These are phyloP conservation scores for Pundamilia nyererei DNA, from an alignment of 2,113 vertebrate species.

Conservation along the genomic window DNA sequence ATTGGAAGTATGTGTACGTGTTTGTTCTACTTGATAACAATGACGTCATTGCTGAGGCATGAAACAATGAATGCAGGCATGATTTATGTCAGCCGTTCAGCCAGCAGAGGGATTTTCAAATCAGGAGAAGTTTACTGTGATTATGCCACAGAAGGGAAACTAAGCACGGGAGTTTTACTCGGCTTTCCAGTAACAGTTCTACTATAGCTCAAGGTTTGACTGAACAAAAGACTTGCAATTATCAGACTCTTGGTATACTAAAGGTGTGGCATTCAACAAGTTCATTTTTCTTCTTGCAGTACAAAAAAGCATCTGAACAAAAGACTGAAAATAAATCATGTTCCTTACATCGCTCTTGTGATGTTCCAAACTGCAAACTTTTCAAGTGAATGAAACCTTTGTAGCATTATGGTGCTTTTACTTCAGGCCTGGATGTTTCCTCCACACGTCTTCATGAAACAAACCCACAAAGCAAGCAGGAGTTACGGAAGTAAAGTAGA, in stretches of 20 bases:
- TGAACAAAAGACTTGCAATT: not conserved
- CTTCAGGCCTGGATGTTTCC: not conserved
- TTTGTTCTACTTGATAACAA: not conserved
- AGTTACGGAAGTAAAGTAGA: not conserved
- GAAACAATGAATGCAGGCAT: conserved; percentile 7
- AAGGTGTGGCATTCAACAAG: not conserved
- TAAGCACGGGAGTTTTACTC: not conserved
- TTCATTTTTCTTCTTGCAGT: not conserved
- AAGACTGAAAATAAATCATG: not conserved
- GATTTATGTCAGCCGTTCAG: not conserved
- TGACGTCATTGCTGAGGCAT: not conserved
- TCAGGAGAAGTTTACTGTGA: not conserved
- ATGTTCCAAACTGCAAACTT: not conserved
- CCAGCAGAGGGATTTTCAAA: not conserved
- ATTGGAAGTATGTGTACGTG: not conserved
- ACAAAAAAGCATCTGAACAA: not conserved
- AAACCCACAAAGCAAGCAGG: not conserved
- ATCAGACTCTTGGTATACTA: not conserved
- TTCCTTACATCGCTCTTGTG: not conserved
- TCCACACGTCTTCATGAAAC: not conserved
- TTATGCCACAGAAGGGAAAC: not conserved
- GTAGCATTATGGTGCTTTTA: not conserved
- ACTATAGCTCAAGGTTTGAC: not conserved
- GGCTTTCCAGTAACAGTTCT: conserved; percentile 10
- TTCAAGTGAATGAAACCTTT: not conserved